Evolutionary conservation across 2,113 vertebrate genomes (phyloP).

Genomic region (Neodon shergylaensis): DNA sequence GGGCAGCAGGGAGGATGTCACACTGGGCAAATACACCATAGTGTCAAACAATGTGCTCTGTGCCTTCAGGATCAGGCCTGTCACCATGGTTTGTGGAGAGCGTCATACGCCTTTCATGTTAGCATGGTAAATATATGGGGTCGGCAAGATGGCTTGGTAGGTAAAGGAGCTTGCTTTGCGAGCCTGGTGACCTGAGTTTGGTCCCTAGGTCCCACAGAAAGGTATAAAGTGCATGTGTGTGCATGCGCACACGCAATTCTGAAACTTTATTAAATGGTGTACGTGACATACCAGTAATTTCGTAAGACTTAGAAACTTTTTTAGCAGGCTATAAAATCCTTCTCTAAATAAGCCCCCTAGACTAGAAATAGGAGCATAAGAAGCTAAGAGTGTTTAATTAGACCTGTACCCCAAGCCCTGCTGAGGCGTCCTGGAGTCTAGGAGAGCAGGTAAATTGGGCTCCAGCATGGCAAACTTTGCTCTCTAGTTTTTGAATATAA

Average conservation of each 20-base stretch:
- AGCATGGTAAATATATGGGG: not conserved
- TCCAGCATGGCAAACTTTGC: not conserved
- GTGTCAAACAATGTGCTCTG: not conserved
- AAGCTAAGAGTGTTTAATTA: not conserved
- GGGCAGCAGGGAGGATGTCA: not conserved
- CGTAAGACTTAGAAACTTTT: conserved; percentile 15
- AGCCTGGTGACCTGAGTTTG: not conserved
- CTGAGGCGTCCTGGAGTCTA: not conserved
- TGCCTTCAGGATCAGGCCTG: not conserved
- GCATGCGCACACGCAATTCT: not conserved
- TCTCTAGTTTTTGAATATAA: not conserved
- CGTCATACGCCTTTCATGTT: not conserved
- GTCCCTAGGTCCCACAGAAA: not conserved
- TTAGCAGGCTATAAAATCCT: not conserved
- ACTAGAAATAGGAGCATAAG: not conserved
- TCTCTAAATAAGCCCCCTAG: not conserved
- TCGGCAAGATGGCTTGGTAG: not conserved
- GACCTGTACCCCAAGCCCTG: not conserved
- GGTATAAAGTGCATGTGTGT: not conserved
- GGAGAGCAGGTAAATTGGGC: not conserved
- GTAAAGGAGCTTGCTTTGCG: not conserved
- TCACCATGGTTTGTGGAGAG: not conserved
- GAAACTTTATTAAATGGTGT: not conserved
- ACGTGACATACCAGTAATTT: not conserved
- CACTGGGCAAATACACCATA: not conserved